Evolutionary conservation across 2,888 invertebrate species (phyloP).

Genomic region (Drosophila longiperda): DNA sequence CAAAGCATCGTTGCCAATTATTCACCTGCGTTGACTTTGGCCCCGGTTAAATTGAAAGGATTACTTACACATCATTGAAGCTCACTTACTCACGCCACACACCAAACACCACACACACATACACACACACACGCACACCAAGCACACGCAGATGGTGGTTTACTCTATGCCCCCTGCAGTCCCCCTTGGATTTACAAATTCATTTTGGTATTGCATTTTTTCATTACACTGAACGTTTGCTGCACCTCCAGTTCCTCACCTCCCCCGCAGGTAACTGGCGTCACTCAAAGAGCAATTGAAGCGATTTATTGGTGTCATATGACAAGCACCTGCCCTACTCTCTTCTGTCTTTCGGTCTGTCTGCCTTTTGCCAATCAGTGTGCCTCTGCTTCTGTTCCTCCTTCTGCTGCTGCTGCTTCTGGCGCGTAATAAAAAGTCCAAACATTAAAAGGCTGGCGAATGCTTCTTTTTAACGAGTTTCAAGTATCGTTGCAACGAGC

Average conservation of each 20-base stretch:
- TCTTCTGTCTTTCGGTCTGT: background rate
- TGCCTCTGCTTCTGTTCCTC: slow-evolving; percentile 21
- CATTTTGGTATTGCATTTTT: slow-evolving; percentile 77
- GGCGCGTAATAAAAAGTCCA: slow-evolving; percentile 74
- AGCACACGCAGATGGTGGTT: slow-evolving; percentile 12
- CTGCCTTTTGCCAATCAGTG: slow-evolving; percentile 47
- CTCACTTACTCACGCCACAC: slow-evolving; percentile 52
- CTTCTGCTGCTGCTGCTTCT: slow-evolving; percentile 28
- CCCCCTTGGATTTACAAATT: slow-evolving; percentile 51
- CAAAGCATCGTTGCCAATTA: slow-evolving; percentile 77
- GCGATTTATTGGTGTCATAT: slow-evolving; percentile 81
- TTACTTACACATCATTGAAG: slow-evolving; percentile 73
- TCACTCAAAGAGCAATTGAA: slow-evolving; percentile 80
- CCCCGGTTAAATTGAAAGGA: slow-evolving; percentile 76
- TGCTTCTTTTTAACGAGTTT: slow-evolving; percentile 64
- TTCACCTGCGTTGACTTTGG: slow-evolving; percentile 72
- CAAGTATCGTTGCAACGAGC: slow-evolving; percentile 58
- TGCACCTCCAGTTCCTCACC: background rate
- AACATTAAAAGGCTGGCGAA: slow-evolving; percentile 70
- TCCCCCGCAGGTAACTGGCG: slow-evolving; percentile 48
- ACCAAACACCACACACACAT: slow-evolving; percentile 28
- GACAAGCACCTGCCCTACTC: slow-evolving; percentile 63
- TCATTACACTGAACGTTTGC: slow-evolving; percentile 55
- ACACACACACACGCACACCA: slow-evolving; percentile 15
- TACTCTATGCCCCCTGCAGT: slow-evolving; percentile 12